Conservation (phyloP, 2,888 invertebrate genomes). For the Pandemis heparana region DNA sequence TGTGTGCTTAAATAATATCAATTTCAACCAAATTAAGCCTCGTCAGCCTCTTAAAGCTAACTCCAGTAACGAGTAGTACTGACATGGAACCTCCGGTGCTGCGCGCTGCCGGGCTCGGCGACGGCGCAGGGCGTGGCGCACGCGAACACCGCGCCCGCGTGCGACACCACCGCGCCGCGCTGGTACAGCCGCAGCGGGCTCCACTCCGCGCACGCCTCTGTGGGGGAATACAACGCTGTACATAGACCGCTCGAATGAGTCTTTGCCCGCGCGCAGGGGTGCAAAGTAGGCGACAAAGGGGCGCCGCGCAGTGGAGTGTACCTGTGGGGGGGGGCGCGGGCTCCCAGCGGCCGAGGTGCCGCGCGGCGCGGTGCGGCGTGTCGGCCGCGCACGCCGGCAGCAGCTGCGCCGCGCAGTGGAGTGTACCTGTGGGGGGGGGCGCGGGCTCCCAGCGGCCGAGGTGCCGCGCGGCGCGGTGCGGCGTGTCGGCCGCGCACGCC, state of each 20-base stretch:
- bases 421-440: conserved; percentile 51
- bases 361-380: conserved; percentile 94
- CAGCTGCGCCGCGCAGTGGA: conserved; percentile 88
- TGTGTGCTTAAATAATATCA: no score
- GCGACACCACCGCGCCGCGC: conserved; percentile 88
- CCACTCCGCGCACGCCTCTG: conserved; percentile 70
- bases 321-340: conserved; percentile 70
- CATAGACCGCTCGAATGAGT: no score
- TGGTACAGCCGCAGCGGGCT: conserved; percentile 88
- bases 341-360: conserved; percentile 94
- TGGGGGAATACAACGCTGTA: background rate
- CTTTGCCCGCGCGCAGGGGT: no score
- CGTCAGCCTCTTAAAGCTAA: no score
- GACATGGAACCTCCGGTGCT: conserved; percentile 95
- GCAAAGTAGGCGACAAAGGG: no score
- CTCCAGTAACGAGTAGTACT: conserved; percentile 68
- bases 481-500: no score
- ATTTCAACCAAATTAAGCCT: no score
- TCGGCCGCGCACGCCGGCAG: conserved; percentile 91
- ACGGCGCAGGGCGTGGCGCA: conserved; percentile 93
- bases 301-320: no score
- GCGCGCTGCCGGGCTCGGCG: conserved; percentile 93
- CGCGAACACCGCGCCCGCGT: conserved; percentile 90
- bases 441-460: conserved; percentile 92
- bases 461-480: conserved; percentile 92